phyloP scores from a whole-genome alignment of 1,140 invertebrate genomes.

The Pomacea maculata region DNA sequence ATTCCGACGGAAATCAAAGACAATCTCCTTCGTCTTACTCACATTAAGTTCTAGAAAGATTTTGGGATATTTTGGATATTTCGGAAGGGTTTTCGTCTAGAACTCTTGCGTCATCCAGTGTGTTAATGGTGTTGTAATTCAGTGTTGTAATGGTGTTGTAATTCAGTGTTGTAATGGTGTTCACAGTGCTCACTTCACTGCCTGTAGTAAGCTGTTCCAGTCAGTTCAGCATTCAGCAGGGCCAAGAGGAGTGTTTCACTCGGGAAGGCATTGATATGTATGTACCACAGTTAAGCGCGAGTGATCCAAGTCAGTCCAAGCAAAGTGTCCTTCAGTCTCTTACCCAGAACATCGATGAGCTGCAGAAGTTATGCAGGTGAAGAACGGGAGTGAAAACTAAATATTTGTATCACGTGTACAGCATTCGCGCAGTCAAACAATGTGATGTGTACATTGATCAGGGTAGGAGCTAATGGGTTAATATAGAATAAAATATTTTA shows the following conservation, averaged over 20 bases:
- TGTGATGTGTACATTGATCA: not conserved
- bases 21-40: too few species aligned
- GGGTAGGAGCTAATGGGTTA: not conserved
- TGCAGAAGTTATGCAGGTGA: conserved; percentile 6
- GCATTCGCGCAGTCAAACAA: not conserved
- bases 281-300: not conserved
- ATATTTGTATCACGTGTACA: not conserved
- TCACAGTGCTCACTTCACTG: not conserved
- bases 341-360: not conserved
- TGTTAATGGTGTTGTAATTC: too few species aligned
- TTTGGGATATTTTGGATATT: too few species aligned
- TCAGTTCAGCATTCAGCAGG: not conserved
- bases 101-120: too few species aligned
- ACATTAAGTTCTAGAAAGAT: too few species aligned
- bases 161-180: too few species aligned
- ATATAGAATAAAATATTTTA: not conserved
- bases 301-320: not conserved
- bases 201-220: not conserved
- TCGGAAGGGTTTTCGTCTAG: too few species aligned
- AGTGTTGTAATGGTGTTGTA: too few species aligned
- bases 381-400: not conserved
- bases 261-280: not conserved
- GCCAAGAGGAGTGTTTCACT: conserved; percentile 2
- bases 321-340: not conserved
- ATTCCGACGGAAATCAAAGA: too few species aligned